A percentile compares a stretch with the other conserved stretches of the same genome.
phyloP scores from a whole-genome alignment of 2,888 invertebrate species.

The Alviniconcha strummeri region DNA sequence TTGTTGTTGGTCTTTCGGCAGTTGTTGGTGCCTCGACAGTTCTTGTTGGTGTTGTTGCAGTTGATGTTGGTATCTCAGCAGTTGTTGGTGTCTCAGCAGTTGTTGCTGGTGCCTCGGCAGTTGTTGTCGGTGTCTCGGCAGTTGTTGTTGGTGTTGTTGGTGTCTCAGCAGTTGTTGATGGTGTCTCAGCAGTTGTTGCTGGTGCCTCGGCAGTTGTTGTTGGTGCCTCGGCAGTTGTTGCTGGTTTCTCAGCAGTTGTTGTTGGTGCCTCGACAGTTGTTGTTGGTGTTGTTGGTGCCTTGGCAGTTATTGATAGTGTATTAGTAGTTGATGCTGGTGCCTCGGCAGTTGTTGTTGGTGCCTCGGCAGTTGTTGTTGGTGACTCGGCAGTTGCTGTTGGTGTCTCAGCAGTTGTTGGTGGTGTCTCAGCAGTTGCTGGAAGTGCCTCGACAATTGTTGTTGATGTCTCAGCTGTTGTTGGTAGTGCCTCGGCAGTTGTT shows the following conservation, averaged over 20 bases:
- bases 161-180: neutral
- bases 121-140: neutral
- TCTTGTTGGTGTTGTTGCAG: neutral
- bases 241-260: neutral
- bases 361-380: neutral
- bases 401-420: neutral
- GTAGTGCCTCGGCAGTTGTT: neutral
- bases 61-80: neutral
- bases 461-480: constrained; percentile 4
- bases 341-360: neutral
- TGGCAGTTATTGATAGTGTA: too few relatives aligned
- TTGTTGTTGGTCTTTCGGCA: neutral
- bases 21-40: neutral
- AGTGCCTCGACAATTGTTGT: neutral
- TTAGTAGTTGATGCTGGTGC: neutral
- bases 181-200: neutral
- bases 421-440: neutral
- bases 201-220: neutral
- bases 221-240: neutral
- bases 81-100: neutral
- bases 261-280: neutral
- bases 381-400: neutral
- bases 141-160: neutral
- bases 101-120: neutral
- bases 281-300: neutral